phyloP scores from a whole-genome alignment of 2,888 invertebrate genomes.

The Prosapia bicincta region DNA sequence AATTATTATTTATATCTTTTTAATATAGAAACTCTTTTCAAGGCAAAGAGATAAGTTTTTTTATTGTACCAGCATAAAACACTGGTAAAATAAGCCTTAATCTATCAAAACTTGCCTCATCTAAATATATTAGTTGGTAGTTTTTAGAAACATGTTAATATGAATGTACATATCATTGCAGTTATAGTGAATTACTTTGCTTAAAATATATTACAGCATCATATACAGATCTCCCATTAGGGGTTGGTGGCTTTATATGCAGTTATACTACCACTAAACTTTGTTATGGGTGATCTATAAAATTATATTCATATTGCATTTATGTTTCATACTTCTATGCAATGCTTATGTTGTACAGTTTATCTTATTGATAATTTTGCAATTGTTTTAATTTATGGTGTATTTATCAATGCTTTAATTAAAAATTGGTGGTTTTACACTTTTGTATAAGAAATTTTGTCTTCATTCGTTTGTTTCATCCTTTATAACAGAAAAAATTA shows the following conservation, averaged over 20 bases:
- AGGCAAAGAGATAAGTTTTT: too few relatives aligned
- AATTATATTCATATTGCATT: not conserved
- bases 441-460: conserved; percentile 20
- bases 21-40: too few relatives aligned
- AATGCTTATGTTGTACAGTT: not conserved
- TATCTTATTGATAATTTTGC: not conserved
- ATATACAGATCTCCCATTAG: not conserved
- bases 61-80: too few relatives aligned
- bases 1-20: too few relatives aligned
- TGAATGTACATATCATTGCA: not conserved
- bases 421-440: conserved; percentile 21
- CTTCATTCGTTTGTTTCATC: too few relatives aligned
- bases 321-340: not conserved
- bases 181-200: not conserved
- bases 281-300: not conserved
- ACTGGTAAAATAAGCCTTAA: too few relatives aligned
- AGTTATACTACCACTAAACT: not conserved
- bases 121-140: too few relatives aligned
- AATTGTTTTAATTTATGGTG: not conserved
- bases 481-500: too few relatives aligned
- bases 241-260: not conserved
- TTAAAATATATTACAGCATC: too few relatives aligned
- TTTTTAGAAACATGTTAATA: not conserved
- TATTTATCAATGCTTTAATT: conserved; percentile 13
- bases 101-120: too few relatives aligned